These are phyloP conservation scores for Trichonephila inaurata DNA, from an alignment of 1,140 invertebrate species.

Conservation along the genomic window DNA sequence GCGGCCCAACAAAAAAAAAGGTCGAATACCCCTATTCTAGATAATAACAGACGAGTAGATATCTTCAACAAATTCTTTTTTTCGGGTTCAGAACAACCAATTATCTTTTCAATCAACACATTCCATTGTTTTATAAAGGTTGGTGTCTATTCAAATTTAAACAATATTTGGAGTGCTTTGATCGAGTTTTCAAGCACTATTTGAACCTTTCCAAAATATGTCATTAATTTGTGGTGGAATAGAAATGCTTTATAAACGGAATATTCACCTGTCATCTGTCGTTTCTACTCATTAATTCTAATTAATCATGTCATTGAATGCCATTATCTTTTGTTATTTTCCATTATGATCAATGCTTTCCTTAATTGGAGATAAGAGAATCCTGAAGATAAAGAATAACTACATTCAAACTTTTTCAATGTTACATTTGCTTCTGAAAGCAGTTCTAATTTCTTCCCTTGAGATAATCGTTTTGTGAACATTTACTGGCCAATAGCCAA, in stretches of 20 bases:
- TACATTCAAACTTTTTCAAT: neutral
- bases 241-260: neutral
- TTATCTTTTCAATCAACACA: neutral
- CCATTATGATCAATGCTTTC: constrained; percentile 1
- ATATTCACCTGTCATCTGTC: constrained; percentile 29
- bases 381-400: neutral
- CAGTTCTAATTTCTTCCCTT: neutral
- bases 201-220: neutral
- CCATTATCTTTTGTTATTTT: neutral
- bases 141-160: neutral
- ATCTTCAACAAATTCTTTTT: neutral
- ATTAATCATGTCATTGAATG: constrained; percentile 10
- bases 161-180: neutral
- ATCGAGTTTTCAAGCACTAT: neutral
- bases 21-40: no score
- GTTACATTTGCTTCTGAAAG: neutral
- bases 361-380: constrained; percentile 16
- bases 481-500: constrained; percentile 6
- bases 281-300: constrained; percentile 21
- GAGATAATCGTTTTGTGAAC: neutral
- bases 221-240: constrained; percentile 7
- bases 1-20: no score
- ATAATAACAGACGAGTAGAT: no score
- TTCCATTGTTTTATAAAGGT: neutral
- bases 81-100: neutral